Percentiles rank a stretch among this genome's conserved stretches.
phyloP scores from a whole-genome alignment of 2,797 vertebrate species.

The Argentina silus region DNA sequence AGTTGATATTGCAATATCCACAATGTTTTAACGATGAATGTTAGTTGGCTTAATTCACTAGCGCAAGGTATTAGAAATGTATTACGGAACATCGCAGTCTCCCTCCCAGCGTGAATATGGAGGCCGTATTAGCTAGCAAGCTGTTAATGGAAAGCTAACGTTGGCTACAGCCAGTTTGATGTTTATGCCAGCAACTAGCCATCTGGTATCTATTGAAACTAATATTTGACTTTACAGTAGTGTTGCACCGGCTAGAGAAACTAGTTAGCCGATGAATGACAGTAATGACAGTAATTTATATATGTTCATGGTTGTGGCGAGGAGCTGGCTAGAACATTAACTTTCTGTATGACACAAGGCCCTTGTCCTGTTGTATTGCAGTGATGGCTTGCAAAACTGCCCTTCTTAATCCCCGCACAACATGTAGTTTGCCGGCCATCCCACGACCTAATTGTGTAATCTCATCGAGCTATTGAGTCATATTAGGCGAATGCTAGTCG shows the following conservation, averaged over 20 bases:
- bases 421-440: constrained; percentile 70
- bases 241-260: background rate
- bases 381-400: constrained; percentile 42
- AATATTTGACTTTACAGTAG: background rate
- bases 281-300: background rate
- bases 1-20: background rate
- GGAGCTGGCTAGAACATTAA: background rate
- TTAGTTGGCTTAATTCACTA: background rate
- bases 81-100: constrained; percentile 74
- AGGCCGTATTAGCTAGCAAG: constrained; percentile 59
- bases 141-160: background rate
- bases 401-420: constrained; percentile 69
- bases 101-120: constrained; percentile 65
- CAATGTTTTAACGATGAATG: background rate
- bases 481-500: background rate
- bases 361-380: constrained; percentile 48
- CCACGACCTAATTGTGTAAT: constrained; percentile 81
- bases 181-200: no score
- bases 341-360: constrained; percentile 14
- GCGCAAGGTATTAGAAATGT: constrained; percentile 37
- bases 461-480: constrained; percentile 52
- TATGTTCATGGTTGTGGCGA: background rate
- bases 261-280: no score
- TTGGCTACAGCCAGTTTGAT: background rate
- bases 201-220: background rate